Base-by-base conservation (phyloP, 2,113 vertebrate species). In the Nycticebus coucang region DNA sequence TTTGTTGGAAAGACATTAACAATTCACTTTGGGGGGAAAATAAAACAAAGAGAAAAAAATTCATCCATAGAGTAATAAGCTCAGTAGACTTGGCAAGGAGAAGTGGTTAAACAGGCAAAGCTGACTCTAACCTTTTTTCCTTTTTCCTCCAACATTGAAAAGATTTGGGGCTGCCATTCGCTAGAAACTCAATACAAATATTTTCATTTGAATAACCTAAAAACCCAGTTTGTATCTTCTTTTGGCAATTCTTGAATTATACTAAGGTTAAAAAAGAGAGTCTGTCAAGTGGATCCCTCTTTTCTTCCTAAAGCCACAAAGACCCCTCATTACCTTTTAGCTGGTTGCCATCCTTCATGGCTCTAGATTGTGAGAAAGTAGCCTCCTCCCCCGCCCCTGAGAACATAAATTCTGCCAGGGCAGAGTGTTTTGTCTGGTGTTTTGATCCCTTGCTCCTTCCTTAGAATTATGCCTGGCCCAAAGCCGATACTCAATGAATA, bases 71-170 rank as follows among this genome's bases (percentile, higher is more conserved):
- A 68, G 35, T 78, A 62, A 66, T 37, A 37, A 86, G 21, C 15
- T 87, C 68, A 57, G 24, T 2, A 79, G 55, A 95, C 13, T 45
- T 30, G 7, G 21, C 17, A 85, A 82, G 14, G n/a, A 37, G 60
- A 64, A 91, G 66, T 22, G 80, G 22, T n/a, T 80, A 13, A 93
- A 71, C 0, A 66, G 17, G 15, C 57, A 87, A 88, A 60, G 17
- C 21, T 78, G 8, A 33, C 24, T 62, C 19, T 4, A 64, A 0
- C 10, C 10, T 24, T 68, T 91, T 75, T 18, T 37, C 77, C 77
- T 96, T 87, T 95, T 87, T 64, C 11, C 62, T 74, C 57, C 15
- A 68, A 4, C 37, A 81, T 35, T 78, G 82, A 53, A 91, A 60
- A 72, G 12, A 3, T n/a, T 69, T 22, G 19, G 45, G 33, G 30